Evolutionary conservation across 1,140 invertebrate genomes (phyloP).

Genomic region (Drosophila setifemur): DNA sequence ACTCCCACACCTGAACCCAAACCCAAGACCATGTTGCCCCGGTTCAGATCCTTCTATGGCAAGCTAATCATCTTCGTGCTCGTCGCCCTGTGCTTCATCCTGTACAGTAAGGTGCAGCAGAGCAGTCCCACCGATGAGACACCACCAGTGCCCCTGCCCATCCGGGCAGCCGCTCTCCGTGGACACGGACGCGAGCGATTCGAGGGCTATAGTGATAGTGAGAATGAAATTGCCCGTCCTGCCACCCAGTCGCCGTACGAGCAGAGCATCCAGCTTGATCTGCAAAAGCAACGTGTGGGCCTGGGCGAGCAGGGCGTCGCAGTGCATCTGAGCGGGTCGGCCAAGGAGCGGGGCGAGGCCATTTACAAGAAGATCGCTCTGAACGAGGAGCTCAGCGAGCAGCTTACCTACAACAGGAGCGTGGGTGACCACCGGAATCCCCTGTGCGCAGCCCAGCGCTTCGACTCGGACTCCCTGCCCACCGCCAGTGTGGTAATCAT

Average conservation of each 20-base stretch:
- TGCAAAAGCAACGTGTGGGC: slow-evolving; percentile 76
- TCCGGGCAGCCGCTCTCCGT: slow-evolving; percentile 11
- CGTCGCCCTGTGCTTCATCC: slow-evolving; percentile 73
- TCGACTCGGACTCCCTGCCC: slow-evolving; percentile 83
- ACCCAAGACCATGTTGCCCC: slow-evolving; percentile 68
- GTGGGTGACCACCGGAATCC: slow-evolving; percentile 85
- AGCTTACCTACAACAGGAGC: slow-evolving; percentile 89
- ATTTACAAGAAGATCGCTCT: slow-evolving; percentile 90
- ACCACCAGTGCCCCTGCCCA: neutral
- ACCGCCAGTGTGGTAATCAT: slow-evolving; percentile 90
- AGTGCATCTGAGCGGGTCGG: slow-evolving; percentile 84
- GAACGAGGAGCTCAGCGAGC: slow-evolving; percentile 91
- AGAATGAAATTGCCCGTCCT: slow-evolving; percentile 53
- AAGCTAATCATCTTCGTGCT: slow-evolving; percentile 75
- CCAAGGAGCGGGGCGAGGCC: slow-evolving; percentile 85
- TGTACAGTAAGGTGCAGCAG: slow-evolving; percentile 75
- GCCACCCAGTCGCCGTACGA: slow-evolving; percentile 75
- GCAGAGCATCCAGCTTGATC: slow-evolving; percentile 74
- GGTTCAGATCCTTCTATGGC: slow-evolving; percentile 80
- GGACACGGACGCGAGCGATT: slow-evolving; percentile 22
- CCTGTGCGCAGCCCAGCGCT: slow-evolving; percentile 82
- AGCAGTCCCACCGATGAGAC: slow-evolving; percentile 30
- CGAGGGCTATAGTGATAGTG: slow-evolving; percentile 23
- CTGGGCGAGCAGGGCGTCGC: slow-evolving; percentile 87
- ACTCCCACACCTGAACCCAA: slow-evolving; percentile 1